phyloP scores from a whole-genome alignment of 2,888 invertebrate species.

The Mythimna lalbum region DNA sequence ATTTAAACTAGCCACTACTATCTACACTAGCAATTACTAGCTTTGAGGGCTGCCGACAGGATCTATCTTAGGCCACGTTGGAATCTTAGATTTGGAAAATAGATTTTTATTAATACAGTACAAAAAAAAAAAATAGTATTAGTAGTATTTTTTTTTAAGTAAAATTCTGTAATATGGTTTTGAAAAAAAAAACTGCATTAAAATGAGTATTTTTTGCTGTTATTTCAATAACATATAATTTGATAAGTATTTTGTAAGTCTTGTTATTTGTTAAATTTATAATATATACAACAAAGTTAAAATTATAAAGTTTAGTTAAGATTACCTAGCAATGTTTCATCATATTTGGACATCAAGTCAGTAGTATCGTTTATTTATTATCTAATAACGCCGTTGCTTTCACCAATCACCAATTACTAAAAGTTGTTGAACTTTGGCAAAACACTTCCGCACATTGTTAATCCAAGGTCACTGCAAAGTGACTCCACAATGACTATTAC shows the following conservation, averaged over 20 bases:
- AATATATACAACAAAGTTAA: no score
- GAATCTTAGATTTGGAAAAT: neutral
- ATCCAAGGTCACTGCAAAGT: constrained; percentile 57
- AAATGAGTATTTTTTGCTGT: no score
- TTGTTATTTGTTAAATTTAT: neutral
- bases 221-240: neutral
- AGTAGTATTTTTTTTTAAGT: no score
- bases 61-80: constrained; percentile 23
- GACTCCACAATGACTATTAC: constrained; percentile 51
- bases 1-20: constrained; percentile 55
- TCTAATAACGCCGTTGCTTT: constrained; percentile 5
- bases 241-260: neutral
- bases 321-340: neutral
- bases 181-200: no score
- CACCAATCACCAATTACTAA: constrained; percentile 36
- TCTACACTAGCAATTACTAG: constrained; percentile 53
- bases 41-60: constrained; percentile 53
- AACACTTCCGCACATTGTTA: constrained; percentile 58
- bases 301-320: neutral
- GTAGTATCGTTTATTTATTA: neutral
- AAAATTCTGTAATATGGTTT: no score
- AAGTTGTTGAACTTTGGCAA: constrained; percentile 35
- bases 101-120: no score
- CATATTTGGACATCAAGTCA: neutral
- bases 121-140: no score